Evolutionary conservation across 2,888 invertebrate genomes (phyloP).

Genomic region (Chrysina gloriosa): DNA sequence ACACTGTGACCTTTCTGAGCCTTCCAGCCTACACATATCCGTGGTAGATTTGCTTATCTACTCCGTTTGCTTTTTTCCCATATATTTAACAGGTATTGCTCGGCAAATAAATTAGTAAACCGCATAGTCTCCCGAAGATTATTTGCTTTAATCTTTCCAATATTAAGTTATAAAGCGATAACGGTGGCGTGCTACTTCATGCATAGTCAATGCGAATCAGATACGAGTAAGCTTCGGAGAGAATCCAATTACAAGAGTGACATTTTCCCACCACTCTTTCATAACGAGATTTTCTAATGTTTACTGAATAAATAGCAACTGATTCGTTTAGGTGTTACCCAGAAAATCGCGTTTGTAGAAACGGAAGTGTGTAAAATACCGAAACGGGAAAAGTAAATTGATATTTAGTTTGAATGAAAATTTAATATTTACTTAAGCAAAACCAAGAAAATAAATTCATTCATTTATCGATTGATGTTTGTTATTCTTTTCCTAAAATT

Average conservation of each 20-base stretch:
- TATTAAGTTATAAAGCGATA: constrained; percentile 8
- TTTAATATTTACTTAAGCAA: too few relatives aligned
- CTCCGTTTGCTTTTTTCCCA: background rate
- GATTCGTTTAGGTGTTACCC: too few relatives aligned
- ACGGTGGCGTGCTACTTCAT: background rate
- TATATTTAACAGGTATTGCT: background rate
- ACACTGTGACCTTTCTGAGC: too few relatives aligned
- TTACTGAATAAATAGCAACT: background rate
- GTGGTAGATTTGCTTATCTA: too few relatives aligned
- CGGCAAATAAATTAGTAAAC: background rate
- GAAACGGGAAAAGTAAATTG: too few relatives aligned
- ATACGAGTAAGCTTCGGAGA: background rate
- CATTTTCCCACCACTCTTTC: background rate
- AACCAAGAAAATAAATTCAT: too few relatives aligned
- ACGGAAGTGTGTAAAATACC: too few relatives aligned
- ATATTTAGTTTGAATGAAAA: too few relatives aligned
- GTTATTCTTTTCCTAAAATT: too few relatives aligned
- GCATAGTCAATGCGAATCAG: constrained; percentile 16
- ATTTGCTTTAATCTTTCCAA: background rate
- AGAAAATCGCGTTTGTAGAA: too few relatives aligned
- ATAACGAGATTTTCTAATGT: background rate
- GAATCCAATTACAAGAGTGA: constrained; percentile 9
- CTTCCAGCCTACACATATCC: too few relatives aligned
- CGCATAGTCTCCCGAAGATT: background rate
- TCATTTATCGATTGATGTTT: too few relatives aligned